Percentiles rank a stretch among this genome's conserved stretches.
Conservation (phyloP, 2,888 invertebrate genomes). For the Andrena flavipes region DNA sequence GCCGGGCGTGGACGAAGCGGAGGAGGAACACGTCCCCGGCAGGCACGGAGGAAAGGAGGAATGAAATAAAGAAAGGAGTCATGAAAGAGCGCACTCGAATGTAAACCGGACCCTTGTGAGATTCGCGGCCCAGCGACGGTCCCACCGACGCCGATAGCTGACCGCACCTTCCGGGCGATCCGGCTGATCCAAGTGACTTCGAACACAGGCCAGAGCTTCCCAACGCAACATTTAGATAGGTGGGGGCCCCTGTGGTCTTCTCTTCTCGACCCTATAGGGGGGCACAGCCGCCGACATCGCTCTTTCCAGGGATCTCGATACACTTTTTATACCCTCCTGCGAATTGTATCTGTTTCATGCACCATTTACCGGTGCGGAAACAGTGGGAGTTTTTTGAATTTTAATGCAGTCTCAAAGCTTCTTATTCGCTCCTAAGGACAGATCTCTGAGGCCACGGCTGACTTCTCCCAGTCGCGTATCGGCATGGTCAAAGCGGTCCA, state of each 20-base stretch:
- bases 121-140: conserved; percentile 82
- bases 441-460: not conserved
- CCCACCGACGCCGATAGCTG: conserved; percentile 83
- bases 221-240: conserved; percentile 61
- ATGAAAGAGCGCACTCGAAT: conserved; percentile 80
- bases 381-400: conserved; percentile 1
- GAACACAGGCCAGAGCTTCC: conserved; percentile 59
- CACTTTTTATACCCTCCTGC: conserved; percentile 36
- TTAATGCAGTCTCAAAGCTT: not conserved
- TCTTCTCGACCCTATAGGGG: conserved; percentile 16
- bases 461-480: not conserved
- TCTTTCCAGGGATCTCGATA: conserved; percentile 44
- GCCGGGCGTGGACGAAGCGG: conserved; percentile 29
- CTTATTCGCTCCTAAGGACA: not conserved
- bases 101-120: conserved; percentile 85
- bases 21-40: conserved; percentile 45
- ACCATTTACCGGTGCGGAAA: conserved; percentile 43
- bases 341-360: conserved; percentile 56
- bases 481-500: not conserved
- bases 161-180: conserved; percentile 84
- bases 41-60: conserved; percentile 56
- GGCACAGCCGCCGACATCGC: conserved; percentile 9
- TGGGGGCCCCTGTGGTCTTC: conserved; percentile 38
- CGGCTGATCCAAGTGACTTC: conserved; percentile 73
- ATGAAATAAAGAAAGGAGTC: conserved; percentile 75